Evolutionary conservation across 2,888 invertebrate species (phyloP).

Genomic region (Theretra japonica): DNA sequence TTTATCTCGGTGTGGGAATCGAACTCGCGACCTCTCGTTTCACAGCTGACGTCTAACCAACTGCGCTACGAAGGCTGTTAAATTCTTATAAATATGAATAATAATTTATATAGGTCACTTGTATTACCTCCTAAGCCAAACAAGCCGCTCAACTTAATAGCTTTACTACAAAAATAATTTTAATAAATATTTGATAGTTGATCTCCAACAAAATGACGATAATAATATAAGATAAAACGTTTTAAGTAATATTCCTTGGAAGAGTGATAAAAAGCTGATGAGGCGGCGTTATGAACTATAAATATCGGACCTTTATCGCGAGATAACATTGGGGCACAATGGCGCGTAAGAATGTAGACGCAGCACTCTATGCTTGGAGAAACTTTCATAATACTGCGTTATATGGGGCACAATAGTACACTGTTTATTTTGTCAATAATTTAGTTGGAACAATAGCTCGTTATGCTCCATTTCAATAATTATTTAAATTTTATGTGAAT

Average conservation of each 20-base stretch:
- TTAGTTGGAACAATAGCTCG: not conserved
- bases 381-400: slow-evolving; percentile 4
- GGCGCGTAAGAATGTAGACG: slow-evolving; percentile 23
- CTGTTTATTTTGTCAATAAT: not conserved
- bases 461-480: too few species aligned
- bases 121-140: too few species aligned
- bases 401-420: not conserved
- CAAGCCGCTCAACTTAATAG: too few species aligned
- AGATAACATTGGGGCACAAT: slow-evolving; percentile 23
- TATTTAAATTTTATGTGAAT: too few species aligned
- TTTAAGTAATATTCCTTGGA: slow-evolving; percentile 17
- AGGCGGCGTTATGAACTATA: slow-evolving; percentile 24
- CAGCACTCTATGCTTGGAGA: slow-evolving; percentile 11
- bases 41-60: too few species aligned
- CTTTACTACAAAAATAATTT: not conserved
- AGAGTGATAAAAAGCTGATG: slow-evolving; percentile 24
- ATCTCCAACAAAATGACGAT: not conserved
- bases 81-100: too few species aligned
- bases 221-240: too few species aligned
- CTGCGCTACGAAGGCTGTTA: too few species aligned
- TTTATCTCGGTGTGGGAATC: too few species aligned
- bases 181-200: not conserved
- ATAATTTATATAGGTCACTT: too few species aligned
- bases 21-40: too few species aligned
- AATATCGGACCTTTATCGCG: slow-evolving; percentile 24